phyloP scores from a whole-genome alignment of 2,797 vertebrate genomes.

The Clamator glandarius region DNA sequence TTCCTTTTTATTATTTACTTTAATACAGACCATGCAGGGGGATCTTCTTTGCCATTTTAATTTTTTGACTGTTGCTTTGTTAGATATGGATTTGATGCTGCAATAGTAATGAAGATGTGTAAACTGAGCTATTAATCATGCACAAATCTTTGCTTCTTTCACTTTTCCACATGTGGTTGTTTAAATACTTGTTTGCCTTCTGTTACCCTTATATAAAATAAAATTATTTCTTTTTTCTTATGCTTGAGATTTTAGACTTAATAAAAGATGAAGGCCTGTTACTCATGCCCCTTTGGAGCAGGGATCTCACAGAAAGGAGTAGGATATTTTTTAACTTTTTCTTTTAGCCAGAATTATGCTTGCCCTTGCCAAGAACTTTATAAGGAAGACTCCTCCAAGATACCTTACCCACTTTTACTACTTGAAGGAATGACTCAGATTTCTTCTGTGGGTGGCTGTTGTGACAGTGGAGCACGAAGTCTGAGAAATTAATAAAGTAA shows the following conservation, averaged over 20 bases:
- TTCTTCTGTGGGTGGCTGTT: slow-evolving; percentile 32
- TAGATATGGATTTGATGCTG: background rate
- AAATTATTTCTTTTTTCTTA: background rate
- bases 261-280: background rate
- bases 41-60: background rate
- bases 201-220: background rate
- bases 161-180: background rate
- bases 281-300: background rate
- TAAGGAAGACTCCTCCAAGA: background rate
- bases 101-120: background rate
- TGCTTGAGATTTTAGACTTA: background rate
- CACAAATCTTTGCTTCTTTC: background rate
- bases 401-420: slow-evolving; percentile 3
- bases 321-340: background rate
- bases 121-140: background rate
- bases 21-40: background rate
- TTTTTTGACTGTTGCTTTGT: background rate
- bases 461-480: slow-evolving; percentile 10
- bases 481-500: slow-evolving; percentile 66
- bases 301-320: background rate
- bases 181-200: background rate
- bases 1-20: background rate
- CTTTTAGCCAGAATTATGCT: background rate
- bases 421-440: background rate
- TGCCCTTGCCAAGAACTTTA: slow-evolving; percentile 4